These are phyloP conservation scores for Dichetophora obliterata DNA, from an alignment of 2,888 invertebrate genomes.

Conservation along the genomic window DNA sequence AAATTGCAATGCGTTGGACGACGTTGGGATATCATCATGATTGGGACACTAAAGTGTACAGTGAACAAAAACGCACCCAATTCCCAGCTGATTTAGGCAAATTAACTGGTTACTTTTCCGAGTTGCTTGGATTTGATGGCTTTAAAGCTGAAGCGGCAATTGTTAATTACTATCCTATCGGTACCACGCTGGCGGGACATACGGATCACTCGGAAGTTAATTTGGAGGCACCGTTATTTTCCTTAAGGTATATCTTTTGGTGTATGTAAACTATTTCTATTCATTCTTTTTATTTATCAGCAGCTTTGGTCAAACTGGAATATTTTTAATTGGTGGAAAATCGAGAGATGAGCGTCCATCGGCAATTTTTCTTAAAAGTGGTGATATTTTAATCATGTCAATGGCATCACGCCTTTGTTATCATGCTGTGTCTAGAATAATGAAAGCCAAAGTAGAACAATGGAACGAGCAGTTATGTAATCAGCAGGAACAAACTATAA, in stretches of 20 bases:
- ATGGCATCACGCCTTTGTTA: constrained; percentile 86
- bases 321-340: constrained; percentile 91
- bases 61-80: constrained; percentile 75
- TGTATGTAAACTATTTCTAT: background rate
- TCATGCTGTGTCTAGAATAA: constrained; percentile 93
- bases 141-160: constrained; percentile 93
- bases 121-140: constrained; percentile 70
- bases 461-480: constrained; percentile 70
- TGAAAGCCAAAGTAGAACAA: constrained; percentile 71
- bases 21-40: constrained; percentile 98
- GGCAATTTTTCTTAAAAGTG: constrained; percentile 84
- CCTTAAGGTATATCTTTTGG: constrained; percentile 78
- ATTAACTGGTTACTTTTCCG: constrained; percentile 77
- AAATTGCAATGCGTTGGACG: constrained; percentile 83
- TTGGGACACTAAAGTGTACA: constrained; percentile 95
- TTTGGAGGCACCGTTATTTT: constrained; percentile 88
- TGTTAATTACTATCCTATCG: constrained; percentile 94
- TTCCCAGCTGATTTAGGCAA: constrained; percentile 82
- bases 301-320: constrained; percentile 95
- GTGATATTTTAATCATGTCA: constrained; percentile 94
- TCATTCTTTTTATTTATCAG: constrained; percentile 15
- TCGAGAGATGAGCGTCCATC: constrained; percentile 77
- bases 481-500: background rate
- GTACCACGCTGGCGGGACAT: constrained; percentile 93
- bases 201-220: constrained; percentile 94